Conservation (phyloP, 2,113 vertebrate species). For the Trichomycterus rosablanca region DNA sequence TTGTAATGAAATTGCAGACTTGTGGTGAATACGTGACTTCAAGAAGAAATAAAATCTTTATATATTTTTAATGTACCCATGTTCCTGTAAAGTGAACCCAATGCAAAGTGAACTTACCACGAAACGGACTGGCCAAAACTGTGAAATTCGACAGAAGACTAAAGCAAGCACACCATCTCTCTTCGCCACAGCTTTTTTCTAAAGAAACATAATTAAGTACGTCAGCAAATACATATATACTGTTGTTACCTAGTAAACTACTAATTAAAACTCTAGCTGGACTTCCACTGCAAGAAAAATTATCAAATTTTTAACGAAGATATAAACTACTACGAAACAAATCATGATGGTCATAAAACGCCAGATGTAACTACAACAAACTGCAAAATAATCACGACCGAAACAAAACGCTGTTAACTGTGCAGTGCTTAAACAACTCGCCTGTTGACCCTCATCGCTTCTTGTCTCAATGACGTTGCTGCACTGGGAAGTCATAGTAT, state of each 20-base stretch:
- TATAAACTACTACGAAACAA: no score
- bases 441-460: conserved; percentile 24
- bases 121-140: conserved; percentile 63
- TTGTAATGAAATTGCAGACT: no score
- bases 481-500: conserved; percentile 50
- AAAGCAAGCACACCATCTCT: conserved; percentile 45
- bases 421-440: not conserved
- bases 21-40: no score
- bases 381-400: not conserved
- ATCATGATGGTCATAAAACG: no score
- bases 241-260: not conserved
- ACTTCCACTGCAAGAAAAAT: no score
- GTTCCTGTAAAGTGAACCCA: not conserved
- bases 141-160: conserved; percentile 52
- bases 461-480: conserved; percentile 27
- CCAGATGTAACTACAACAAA: not conserved
- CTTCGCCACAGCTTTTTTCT: conserved; percentile 45
- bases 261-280: not conserved
- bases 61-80: no score
- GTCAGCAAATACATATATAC: not conserved
- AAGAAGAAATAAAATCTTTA: no score
- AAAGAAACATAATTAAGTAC: not conserved
- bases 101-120: conserved; percentile 52
- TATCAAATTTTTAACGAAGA: not conserved
- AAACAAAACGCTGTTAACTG: not conserved